A percentile compares a stretch with the other conserved stretches of the same genome.
Conservation (phyloP, 2,113 vertebrate genomes). For the Thryonomys swinderianus region DNA sequence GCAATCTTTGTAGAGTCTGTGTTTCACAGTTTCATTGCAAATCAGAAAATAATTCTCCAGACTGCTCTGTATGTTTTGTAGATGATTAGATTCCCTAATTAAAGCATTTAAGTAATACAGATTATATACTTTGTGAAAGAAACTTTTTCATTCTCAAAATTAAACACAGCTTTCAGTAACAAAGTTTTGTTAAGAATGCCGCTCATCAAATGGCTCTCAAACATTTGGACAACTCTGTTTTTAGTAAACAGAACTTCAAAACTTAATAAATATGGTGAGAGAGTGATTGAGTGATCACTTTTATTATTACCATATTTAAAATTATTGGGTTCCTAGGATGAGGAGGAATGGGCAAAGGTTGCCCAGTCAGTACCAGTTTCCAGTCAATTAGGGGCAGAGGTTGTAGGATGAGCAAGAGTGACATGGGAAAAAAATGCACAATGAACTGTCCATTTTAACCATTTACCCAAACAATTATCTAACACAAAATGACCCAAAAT, state of each 20-base stretch:
- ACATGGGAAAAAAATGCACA: no score
- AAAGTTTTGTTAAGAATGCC: background rate
- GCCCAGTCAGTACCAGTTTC: background rate
- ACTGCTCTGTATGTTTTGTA: background rate
- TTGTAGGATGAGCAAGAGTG: no score
- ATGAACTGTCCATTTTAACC: no score
- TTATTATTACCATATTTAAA: background rate
- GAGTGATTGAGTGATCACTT: background rate
- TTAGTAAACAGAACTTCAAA: background rate
- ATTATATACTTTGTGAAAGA: background rate
- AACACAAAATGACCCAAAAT: no score
- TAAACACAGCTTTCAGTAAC: background rate
- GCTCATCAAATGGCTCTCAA: background rate
- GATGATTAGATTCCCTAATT: background rate
- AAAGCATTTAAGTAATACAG: background rate
- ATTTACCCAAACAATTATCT: no score
- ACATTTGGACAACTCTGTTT: background rate
- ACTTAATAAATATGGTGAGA: background rate
- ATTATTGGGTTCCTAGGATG: no score
- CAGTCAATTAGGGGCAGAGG: background rate
- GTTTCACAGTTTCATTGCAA: background rate
- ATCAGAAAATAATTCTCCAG: background rate
- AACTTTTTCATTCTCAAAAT: background rate
- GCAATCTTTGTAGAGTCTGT: background rate
- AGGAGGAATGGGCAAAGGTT: no score